Percentiles rank a stretch among this genome's conserved stretches.
phyloP scores from a whole-genome alignment of 2,888 invertebrate genomes.

The Drosophila dives region DNA sequence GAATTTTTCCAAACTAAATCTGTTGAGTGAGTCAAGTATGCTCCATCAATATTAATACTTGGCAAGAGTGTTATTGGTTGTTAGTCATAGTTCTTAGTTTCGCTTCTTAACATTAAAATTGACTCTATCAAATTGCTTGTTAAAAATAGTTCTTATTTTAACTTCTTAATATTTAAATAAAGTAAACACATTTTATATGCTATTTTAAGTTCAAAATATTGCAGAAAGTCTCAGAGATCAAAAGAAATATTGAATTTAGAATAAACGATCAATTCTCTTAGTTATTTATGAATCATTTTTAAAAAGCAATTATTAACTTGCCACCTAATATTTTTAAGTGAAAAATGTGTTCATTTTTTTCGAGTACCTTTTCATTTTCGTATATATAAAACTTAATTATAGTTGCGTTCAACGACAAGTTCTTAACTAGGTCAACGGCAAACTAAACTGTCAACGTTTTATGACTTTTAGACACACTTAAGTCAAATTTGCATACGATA shows the following conservation, averaged over 20 bases:
- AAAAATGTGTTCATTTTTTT: background rate
- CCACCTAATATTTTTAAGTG: background rate
- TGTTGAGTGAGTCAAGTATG: background rate
- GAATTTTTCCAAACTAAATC: background rate
- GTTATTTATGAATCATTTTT: background rate
- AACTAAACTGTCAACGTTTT: conserved; percentile 37
- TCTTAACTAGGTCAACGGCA: conserved; percentile 49
- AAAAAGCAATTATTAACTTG: background rate
- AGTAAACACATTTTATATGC: background rate
- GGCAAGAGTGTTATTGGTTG: background rate
- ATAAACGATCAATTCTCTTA: background rate
- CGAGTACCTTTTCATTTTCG: conserved; percentile 6
- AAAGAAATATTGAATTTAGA: background rate
- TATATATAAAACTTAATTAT: conserved; percentile 32
- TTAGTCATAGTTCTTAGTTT: background rate
- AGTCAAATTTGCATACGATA: conserved; percentile 62
- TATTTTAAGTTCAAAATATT: background rate
- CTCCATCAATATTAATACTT: background rate
- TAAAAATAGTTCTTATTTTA: background rate
- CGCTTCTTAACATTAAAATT: background rate
- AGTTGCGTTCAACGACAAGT: conserved; percentile 16
- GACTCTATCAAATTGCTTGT: too few species aligned
- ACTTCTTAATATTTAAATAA: background rate
- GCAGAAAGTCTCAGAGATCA: background rate
- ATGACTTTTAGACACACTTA: conserved; percentile 59